A percentile compares a stretch with the other conserved stretches of the same genome.
Conservation (phyloP, 30 jellyfish, hydroid and myxozoan genomes). For the Mastigias papua region DNA sequence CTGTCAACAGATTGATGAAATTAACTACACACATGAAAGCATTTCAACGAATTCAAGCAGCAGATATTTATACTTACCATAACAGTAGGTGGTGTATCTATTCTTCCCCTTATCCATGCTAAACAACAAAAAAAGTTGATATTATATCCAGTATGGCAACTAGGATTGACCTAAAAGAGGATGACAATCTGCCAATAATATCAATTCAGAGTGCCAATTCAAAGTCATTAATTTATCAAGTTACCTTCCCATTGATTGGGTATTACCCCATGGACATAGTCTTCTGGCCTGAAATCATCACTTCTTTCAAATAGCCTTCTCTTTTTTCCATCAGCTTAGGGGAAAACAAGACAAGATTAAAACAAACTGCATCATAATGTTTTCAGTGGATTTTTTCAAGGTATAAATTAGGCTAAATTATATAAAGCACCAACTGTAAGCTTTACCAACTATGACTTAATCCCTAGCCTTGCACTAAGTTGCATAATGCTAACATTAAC, state of each 20-base stretch:
- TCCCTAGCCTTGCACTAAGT: no score
- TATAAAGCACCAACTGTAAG: no score
- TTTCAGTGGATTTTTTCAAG: no score
- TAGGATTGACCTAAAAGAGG: background rate
- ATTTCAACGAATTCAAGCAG: background rate
- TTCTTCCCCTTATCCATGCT: conserved; percentile 83
- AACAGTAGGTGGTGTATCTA: conserved; percentile 62
- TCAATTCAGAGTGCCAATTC: no score
- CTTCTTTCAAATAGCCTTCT: conserved; percentile 67
- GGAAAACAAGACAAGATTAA: background rate
- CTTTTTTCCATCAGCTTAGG: conserved; percentile 77
- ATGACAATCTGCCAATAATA: background rate
- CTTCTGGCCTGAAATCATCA: conserved; percentile 68
- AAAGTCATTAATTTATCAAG: background rate
- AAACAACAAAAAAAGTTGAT: background rate
- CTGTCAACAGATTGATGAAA: no score
- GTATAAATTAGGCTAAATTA: no score
- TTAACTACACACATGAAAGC: no score
- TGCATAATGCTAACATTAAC: no score
- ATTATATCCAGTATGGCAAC: background rate
- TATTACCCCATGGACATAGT: conserved; percentile 67
- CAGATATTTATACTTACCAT: conserved; percentile 25
- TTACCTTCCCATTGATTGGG: conserved; percentile 92
- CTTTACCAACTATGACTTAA: no score
- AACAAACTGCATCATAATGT: background rate